Evolutionary conservation across 2,113 vertebrate genomes (phyloP).

Genomic region (Sylvilagus bachmani): DNA sequence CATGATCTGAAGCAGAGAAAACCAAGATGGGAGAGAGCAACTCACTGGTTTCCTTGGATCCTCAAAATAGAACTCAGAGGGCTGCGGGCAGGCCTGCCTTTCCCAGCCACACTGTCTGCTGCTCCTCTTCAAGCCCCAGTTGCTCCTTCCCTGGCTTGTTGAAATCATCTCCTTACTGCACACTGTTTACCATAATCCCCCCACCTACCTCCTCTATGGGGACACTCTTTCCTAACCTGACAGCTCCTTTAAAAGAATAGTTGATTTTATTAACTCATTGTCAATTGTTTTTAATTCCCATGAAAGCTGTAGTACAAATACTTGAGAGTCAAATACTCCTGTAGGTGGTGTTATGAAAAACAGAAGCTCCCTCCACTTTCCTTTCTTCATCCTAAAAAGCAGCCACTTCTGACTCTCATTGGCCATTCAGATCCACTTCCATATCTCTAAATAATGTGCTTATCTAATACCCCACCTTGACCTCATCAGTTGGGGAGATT

Average conservation of each 20-base stretch:
- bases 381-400: neutral
- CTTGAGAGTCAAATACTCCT: neutral
- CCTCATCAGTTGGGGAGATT: neutral
- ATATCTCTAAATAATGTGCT: neutral
- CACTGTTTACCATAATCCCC: neutral
- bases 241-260: neutral
- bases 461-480: neutral
- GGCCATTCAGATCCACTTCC: neutral
- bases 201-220: too few relatives aligned
- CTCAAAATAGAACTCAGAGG: neutral
- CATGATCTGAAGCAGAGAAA: constrained; percentile 90
- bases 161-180: neutral
- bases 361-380: neutral
- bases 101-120: neutral
- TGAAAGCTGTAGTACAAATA: neutral
- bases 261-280: neutral
- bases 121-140: neutral
- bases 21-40: neutral
- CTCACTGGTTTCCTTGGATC: neutral
- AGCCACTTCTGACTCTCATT: neutral
- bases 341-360: neutral
- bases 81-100: neutral
- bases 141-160: neutral
- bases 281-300: neutral
- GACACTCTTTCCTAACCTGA: neutral